These are phyloP conservation scores for Hippocampus abdominalis DNA, from an alignment of 2,113 vertebrate species.

Conservation along the genomic window DNA sequence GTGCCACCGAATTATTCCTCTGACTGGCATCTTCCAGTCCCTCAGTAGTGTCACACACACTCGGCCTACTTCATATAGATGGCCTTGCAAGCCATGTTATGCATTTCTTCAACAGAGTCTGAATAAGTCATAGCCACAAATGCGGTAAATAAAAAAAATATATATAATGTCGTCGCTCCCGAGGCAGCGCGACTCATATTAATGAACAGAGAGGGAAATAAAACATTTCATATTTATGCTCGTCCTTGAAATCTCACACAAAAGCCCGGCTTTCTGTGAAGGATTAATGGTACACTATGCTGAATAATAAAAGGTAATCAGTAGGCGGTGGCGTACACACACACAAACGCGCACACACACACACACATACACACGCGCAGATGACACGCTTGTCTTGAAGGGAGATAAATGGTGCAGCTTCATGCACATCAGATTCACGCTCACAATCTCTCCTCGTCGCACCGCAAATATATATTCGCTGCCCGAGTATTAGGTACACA, in stretches of 20 bases:
- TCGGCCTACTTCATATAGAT: conserved; percentile 61
- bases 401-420: conserved; percentile 29
- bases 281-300: conserved; percentile 64
- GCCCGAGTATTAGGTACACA: not conserved
- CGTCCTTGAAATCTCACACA: conserved; percentile 51
- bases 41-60: conserved; percentile 57
- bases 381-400: conserved; percentile 15
- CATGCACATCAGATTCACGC: conserved; percentile 16
- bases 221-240: conserved; percentile 64
- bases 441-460: not conserved
- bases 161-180: conserved; percentile 35
- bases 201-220: conserved; percentile 54
- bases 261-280: conserved; percentile 45
- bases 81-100: conserved; percentile 59
- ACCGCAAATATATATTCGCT: not conserved
- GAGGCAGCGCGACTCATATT: conserved; percentile 45
- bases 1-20: conserved; percentile 58
- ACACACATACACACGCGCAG: conserved; percentile 19
- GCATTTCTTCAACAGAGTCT: conserved; percentile 61
- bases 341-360: conserved; percentile 24
- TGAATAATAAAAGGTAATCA: conserved; percentile 68
- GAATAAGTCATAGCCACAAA: conserved; percentile 65
- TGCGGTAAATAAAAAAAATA: conserved; percentile 39
- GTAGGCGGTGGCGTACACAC: conserved; percentile 36
- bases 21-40: conserved; percentile 54